Percentiles rank a stretch among this genome's conserved stretches.
Evolutionary conservation across 2,797 vertebrate genomes (phyloP).

Genomic region (Scomberomorus guttatus): DNA sequence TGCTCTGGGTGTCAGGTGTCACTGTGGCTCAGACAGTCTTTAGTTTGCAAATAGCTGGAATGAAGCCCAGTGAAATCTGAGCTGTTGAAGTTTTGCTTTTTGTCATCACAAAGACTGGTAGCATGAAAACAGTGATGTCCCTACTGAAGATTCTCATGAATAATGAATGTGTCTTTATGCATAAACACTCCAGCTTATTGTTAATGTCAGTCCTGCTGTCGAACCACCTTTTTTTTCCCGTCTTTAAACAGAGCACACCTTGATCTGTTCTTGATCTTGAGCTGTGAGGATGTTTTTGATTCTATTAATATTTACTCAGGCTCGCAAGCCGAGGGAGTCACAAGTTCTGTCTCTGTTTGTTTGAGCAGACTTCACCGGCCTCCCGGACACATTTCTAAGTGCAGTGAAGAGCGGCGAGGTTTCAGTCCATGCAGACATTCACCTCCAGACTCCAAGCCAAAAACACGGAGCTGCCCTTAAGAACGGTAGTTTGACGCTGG

Average conservation of each 20-base stretch:
- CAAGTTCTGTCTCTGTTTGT: conserved; percentile 31
- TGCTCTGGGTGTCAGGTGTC: conserved; percentile 36
- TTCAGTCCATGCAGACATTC: conserved; percentile 84
- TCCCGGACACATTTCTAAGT: conserved; percentile 87
- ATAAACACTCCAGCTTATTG: not conserved
- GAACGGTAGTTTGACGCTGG: conserved; percentile 58
- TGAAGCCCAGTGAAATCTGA: conserved; percentile 44
- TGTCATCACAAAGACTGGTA: conserved; percentile 2
- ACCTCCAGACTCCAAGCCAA: conserved; percentile 75
- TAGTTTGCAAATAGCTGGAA: conserved; percentile 39
- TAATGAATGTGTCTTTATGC: not conserved
- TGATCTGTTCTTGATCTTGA: not conserved
- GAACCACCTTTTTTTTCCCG: not conserved
- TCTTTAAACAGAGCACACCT: not conserved
- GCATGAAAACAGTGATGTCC: not conserved
- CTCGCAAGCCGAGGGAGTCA: conserved; percentile 11
- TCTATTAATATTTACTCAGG: conserved; percentile 42
- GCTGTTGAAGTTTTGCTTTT: conserved; percentile 9
- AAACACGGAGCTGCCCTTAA: conserved; percentile 71
- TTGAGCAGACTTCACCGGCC: conserved; percentile 83
- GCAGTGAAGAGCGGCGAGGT: conserved; percentile 85
- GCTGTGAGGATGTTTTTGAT: conserved; percentile 7
- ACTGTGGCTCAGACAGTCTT: conserved; percentile 16
- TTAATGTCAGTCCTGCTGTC: not conserved
- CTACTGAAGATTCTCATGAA: not conserved